A percentile compares a stretch with the other conserved stretches of the same genome.
Evolutionary conservation across 2,888 invertebrate species (phyloP).

Genomic region (Agrochola litura): DNA sequence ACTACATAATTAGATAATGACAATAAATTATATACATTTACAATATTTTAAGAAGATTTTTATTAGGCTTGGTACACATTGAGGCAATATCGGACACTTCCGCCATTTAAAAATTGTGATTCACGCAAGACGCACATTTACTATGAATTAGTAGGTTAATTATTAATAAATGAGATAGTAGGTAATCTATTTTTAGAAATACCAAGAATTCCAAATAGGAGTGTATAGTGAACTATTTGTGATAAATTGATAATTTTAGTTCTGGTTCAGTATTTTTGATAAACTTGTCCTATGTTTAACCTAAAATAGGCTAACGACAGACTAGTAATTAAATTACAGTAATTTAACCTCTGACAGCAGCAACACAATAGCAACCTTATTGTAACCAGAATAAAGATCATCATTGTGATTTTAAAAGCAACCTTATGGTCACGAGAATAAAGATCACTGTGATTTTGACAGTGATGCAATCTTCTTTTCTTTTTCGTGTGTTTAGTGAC

Average conservation of each 20-base stretch:
- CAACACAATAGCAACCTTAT: neutral
- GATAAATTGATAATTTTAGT: conserved; percentile 25
- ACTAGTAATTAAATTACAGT: neutral
- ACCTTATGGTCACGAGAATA: neutral
- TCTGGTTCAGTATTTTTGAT: conserved; percentile 20
- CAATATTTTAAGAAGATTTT: conserved; percentile 42
- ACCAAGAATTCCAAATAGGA: conserved; percentile 18
- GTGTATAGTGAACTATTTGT: neutral
- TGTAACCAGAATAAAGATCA: neutral
- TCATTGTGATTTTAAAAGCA: neutral
- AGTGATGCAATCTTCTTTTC: no score
- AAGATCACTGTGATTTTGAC: neutral
- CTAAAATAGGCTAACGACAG: neutral
- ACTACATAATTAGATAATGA: conserved; percentile 64
- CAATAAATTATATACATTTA: conserved; percentile 65
- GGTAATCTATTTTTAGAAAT: conserved; percentile 36
- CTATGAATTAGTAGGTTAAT: conserved; percentile 1
- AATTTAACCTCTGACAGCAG: neutral
- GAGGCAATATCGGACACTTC: neutral
- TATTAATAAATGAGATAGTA: conserved; percentile 27
- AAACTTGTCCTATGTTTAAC: conserved; percentile 22
- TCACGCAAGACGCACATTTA: neutral
- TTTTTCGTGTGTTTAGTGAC: no score
- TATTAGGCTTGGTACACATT: conserved; percentile 40
- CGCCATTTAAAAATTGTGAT: neutral